Evolutionary conservation across 2,797 vertebrate species (phyloP).

Genomic region (Loriculus beryllinus): DNA sequence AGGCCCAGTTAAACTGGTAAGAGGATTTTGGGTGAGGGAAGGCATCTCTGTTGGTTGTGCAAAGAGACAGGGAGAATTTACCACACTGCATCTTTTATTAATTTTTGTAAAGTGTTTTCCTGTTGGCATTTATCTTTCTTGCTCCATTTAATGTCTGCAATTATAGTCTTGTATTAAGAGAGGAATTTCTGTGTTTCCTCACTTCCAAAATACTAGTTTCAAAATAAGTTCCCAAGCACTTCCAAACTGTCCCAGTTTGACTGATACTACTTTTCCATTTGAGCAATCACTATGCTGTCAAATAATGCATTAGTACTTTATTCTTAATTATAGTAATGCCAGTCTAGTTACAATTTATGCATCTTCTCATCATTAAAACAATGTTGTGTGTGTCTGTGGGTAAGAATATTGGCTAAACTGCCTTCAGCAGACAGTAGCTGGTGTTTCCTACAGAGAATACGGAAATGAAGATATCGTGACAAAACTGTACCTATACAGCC

Average conservation of each 20-base stretch:
- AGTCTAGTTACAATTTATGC: neutral
- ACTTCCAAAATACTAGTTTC: neutral
- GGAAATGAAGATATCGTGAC: neutral
- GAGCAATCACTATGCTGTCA: neutral
- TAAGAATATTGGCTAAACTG: neutral
- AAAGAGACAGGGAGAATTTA: neutral
- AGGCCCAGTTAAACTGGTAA: neutral
- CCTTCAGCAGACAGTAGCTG: neutral
- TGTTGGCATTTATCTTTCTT: neutral
- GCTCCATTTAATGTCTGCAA: neutral
- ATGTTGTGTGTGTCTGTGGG: rapidly evolving
- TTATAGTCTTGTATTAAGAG: neutral
- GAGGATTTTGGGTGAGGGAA: neutral
- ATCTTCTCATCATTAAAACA: neutral
- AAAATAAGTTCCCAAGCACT: neutral
- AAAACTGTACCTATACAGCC: neutral
- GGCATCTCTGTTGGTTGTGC: neutral
- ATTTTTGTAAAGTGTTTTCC: neutral
- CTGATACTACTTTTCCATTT: neutral
- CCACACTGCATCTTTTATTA: neutral
- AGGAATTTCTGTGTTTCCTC: neutral
- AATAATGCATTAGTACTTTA: neutral
- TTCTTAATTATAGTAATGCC: neutral
- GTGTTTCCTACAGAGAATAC: neutral
- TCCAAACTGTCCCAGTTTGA: neutral